A percentile compares a stretch with the other conserved stretches of the same genome.
Evolutionary conservation across 2,797 vertebrate species (phyloP).

Genomic region (Erpetoichthys calabaricus): DNA sequence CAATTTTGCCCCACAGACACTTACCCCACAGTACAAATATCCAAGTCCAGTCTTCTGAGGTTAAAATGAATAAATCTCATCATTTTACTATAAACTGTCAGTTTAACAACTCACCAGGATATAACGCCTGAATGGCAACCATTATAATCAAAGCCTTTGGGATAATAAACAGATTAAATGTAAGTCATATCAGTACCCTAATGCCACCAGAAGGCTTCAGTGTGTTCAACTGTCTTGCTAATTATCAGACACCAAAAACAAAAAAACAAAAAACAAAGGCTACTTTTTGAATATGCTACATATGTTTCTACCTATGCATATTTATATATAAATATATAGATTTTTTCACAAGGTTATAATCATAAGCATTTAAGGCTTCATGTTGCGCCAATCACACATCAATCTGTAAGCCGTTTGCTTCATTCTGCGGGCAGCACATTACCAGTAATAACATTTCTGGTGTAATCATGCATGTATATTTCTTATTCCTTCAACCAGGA

Average conservation of each 20-base stretch:
- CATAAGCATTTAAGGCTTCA: constrained; percentile 43
- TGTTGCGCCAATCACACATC: constrained; percentile 39
- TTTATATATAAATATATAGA: no score
- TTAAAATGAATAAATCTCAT: no score
- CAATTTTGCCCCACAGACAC: no score
- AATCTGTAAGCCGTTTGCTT: constrained; percentile 34
- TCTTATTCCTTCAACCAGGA: constrained; percentile 56
- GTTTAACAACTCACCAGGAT: constrained; percentile 5
- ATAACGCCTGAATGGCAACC: constrained; percentile 11
- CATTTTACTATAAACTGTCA: no score
- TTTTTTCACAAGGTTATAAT: constrained; percentile 32
- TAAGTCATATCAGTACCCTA: constrained; percentile 22
- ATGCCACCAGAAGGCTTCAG: constrained; percentile 31
- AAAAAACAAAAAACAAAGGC: constrained; percentile 21
- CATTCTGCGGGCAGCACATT: constrained; percentile 40
- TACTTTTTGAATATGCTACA: no score
- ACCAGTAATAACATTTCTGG: constrained; percentile 64
- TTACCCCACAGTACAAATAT: no score
- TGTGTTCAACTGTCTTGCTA: constrained; percentile 31
- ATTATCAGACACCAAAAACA: constrained; percentile 23
- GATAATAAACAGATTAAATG: constrained; percentile 25
- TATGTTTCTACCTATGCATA: no score
- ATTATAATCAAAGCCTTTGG: constrained; percentile 16
- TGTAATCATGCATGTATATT: constrained; percentile 72
- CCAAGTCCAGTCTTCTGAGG: no score